These are phyloP conservation scores for Tetraneura akinire DNA, from an alignment of 1,140 invertebrate species.

Conservation along the genomic window DNA sequence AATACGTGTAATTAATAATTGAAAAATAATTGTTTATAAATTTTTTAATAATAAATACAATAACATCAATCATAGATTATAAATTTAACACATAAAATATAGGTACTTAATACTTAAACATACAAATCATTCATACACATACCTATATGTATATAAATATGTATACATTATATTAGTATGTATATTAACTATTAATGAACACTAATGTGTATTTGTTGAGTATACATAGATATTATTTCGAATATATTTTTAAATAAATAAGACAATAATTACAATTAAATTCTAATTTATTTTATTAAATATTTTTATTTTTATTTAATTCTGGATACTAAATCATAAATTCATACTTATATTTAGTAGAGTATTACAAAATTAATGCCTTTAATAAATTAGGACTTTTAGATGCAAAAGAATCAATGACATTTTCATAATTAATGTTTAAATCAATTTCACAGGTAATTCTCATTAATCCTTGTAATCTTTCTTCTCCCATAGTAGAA, in stretches of 20 bases:
- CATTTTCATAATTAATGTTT: not conserved
- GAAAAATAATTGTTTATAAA: not conserved
- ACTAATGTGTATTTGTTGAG: not conserved
- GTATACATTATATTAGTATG: too few relatives aligned
- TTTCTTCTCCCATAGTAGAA: conserved; percentile 10
- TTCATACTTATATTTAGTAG: not conserved
- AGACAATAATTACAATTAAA: not conserved
- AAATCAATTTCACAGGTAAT: not conserved
- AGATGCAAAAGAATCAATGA: not conserved
- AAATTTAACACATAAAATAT: too few relatives aligned
- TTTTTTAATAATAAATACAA: not conserved
- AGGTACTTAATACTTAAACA: too few relatives aligned
- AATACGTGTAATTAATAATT: not conserved
- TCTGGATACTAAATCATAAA: too few relatives aligned
- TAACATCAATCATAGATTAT: not conserved
- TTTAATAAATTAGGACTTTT: not conserved
- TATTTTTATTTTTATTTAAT: not conserved
- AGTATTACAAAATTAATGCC: not conserved
- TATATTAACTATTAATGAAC: too few relatives aligned
- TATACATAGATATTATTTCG: not conserved
- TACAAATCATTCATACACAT: too few relatives aligned
- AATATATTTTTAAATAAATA: not conserved
- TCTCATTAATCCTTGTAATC: conserved; percentile 14
- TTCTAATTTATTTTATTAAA: not conserved
- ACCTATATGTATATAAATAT: too few relatives aligned